These are phyloP conservation scores for Anseranas semipalmata DNA, from an alignment of 2,113 vertebrate genomes.

Conservation along the genomic window DNA sequence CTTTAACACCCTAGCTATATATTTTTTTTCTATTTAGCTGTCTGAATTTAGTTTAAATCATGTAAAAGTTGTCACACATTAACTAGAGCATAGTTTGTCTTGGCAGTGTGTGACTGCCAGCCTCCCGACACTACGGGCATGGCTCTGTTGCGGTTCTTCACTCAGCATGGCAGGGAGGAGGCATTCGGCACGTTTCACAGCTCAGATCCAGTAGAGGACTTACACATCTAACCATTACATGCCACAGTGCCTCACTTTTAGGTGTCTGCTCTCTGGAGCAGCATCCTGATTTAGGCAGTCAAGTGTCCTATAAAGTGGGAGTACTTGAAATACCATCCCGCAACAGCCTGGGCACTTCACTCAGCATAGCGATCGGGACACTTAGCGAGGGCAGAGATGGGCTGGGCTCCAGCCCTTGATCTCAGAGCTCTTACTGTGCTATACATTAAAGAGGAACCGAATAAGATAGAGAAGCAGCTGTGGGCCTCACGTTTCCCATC, in stretches of 20 bases:
- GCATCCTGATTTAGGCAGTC: conserved; percentile 14
- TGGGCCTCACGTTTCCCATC: not conserved
- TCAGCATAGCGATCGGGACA: conserved; percentile 26
- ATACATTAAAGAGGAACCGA: not conserved
- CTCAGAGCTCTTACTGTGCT: conserved; percentile 4
- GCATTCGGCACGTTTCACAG: not conserved
- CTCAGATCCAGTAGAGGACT: not conserved
- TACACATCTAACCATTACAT: not conserved
- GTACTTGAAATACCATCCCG: conserved; percentile 42
- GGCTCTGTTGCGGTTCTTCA: not conserved
- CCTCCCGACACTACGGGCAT: not conserved
- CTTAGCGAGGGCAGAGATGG: not conserved
- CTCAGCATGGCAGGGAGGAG: not conserved
- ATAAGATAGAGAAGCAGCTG: not conserved
- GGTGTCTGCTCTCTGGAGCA: not conserved
- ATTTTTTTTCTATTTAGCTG: not conserved
- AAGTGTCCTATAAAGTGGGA: conserved; percentile 34
- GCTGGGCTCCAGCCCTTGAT: conserved; percentile 52
- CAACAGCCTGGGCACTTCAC: conserved; percentile 21
- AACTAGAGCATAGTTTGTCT: not conserved
- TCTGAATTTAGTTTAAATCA: not conserved
- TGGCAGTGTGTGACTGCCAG: not conserved
- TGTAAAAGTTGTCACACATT: not conserved
- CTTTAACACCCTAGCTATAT: not conserved
- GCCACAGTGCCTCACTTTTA: not conserved